phyloP scores from a whole-genome alignment of 2,888 invertebrate genomes.

The Coenonympha arcania region DNA sequence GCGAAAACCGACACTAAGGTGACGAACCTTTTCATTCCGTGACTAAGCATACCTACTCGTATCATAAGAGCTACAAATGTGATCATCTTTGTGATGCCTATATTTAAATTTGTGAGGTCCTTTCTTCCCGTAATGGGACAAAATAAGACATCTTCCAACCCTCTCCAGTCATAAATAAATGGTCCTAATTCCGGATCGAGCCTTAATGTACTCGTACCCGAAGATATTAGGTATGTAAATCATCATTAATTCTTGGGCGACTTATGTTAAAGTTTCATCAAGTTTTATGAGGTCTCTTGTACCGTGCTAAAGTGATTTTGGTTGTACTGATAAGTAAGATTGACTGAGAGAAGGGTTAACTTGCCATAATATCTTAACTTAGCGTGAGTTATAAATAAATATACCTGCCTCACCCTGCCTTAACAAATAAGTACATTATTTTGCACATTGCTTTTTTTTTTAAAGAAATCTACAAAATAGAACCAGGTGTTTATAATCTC shows the following conservation, averaged over 20 bases:
- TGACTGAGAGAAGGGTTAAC: neutral
- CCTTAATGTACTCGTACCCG: neutral
- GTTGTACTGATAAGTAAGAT: slow-evolving; percentile 5
- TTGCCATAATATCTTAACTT: neutral
- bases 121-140: neutral
- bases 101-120: neutral
- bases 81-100: no score
- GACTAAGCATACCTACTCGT: no score
- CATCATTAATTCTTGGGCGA: neutral
- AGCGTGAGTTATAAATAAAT: neutral
- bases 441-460: no score
- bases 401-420: no score
- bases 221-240: neutral
- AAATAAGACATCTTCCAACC: neutral
- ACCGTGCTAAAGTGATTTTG: neutral
- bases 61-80: no score
- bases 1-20: no score
- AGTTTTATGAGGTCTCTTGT: neutral
- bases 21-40: no score
- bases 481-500: no score
- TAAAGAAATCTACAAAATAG: no score
- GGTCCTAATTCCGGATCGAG: neutral
- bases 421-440: slow-evolving; percentile 1
- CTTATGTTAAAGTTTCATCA: neutral
- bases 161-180: neutral